phyloP scores from a whole-genome alignment of 2,113 vertebrate genomes.

The Heterotilapia buettikoferi region DNA sequence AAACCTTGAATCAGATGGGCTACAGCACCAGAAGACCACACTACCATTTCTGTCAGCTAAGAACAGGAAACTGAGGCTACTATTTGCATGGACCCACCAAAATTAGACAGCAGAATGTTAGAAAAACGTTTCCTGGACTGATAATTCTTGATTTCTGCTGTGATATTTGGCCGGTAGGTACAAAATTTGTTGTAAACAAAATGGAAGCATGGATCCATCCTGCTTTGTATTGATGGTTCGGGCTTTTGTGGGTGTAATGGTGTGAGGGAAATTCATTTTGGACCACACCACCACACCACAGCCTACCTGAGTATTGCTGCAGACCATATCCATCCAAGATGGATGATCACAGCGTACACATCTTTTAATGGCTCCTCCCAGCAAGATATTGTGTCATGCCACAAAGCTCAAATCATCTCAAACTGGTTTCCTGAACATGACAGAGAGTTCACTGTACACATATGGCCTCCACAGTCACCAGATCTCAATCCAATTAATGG shows the following conservation, averaged over 20 bases:
- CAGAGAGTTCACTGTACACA: background rate
- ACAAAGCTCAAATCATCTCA: background rate
- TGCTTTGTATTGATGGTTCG: background rate
- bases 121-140: background rate
- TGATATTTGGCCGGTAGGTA: background rate
- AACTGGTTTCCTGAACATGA: background rate
- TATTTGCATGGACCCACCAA: background rate
- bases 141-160: background rate
- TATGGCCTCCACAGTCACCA: background rate
- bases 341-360: background rate
- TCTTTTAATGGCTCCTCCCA: background rate
- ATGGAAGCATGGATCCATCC: background rate
- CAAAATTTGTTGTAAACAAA: background rate
- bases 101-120: background rate
- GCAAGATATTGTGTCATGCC: background rate
- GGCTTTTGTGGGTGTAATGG: background rate
- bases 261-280: background rate
- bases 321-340: background rate
- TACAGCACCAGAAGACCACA: background rate
- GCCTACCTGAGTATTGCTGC: background rate
- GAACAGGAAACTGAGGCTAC: background rate
- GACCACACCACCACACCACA: background rate
- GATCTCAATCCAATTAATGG: background rate
- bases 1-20: background rate
- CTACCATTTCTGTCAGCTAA: background rate